Conservation (phyloP, 2,113 vertebrate species). For the Aptenodytes forsteri region DNA sequence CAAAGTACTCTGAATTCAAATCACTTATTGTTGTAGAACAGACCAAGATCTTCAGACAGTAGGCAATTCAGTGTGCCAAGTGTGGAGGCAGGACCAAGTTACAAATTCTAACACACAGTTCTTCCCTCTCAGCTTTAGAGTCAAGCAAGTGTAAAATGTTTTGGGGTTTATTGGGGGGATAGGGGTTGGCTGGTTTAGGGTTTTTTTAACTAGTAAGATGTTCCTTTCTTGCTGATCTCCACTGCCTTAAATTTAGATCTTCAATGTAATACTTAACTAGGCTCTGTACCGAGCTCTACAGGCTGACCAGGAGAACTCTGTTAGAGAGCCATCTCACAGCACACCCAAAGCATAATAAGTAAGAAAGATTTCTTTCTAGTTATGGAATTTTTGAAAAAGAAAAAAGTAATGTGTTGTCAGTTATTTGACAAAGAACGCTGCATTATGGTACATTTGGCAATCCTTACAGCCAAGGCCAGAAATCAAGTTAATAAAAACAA, state of each 20-base stretch:
- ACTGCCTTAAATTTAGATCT: not conserved
- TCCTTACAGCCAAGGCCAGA: not conserved
- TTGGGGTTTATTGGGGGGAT: fast-evolving
- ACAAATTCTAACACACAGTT: not conserved
- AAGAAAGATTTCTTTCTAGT: not conserved
- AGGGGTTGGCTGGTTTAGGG: not conserved
- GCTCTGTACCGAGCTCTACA: not conserved
- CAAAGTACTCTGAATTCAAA: not conserved
- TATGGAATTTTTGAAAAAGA: not conserved
- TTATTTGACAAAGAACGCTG: not conserved
- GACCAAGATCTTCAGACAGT: not conserved
- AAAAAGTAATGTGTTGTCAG: not conserved
- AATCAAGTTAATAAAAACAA: not conserved
- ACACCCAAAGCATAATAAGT: not conserved
- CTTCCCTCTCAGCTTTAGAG: not conserved
- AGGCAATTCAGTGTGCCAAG: not conserved
- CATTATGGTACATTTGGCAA: not conserved
- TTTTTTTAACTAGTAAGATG: not conserved
- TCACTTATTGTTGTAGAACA: not conserved
- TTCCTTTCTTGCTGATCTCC: not conserved
- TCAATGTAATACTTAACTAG: not conserved
- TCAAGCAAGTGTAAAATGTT: not conserved
- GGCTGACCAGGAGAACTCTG: not conserved
- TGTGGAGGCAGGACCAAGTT: not conserved
- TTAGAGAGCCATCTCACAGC: not conserved